Base-by-base conservation (phyloP, 2,797 vertebrate genomes). In the Intellagama lesueurii region DNA sequence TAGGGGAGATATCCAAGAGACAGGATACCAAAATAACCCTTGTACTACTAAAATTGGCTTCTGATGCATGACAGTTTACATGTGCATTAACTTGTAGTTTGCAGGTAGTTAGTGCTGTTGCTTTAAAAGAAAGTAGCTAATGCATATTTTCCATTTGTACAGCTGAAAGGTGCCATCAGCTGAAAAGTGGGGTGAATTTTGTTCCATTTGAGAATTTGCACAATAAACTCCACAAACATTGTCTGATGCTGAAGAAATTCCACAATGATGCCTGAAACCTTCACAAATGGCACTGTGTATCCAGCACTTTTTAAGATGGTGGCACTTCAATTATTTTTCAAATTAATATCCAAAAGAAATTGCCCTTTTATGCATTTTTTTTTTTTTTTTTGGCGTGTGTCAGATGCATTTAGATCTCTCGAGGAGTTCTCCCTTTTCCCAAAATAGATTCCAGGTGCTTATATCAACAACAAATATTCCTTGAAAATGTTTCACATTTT, bases 41-140 rank as follows among this genome's bases (percentile, higher is more conserved):
- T 87, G 89, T 96, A 93, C 92, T 96, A 93, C 93, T 96, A 95
- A 94, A 96, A 94, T 94, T 96, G 93, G 93, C 94, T 96, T 96
- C 96, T 96, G 47, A 96, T 97, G 97, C 97, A 97, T 97, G 97
- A 96, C 81, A 89, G 91, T 91, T 96, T 96, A 95, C 93, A 95
- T 95, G 96, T 97, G 95, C 95, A 96, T 95, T 97, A 96, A 96
- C 94, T 17, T 0, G 94, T 97, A 96, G 96, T 94, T 94, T 95
- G 93, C 91, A 95, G 90, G 89, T 96, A 96, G 95, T 87, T 94
- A 95, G 94, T 90, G 94, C 83, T 95, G 90, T 96, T 97, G 95
- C 96, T 95, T 96, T 95, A 94, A 95, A 90, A 86, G 90, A 91
- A 93, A 89, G 64, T 96, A 96, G 95, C 93, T 93, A 95, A 94